Base-by-base conservation (phyloP, 2,888 invertebrate species). In the Metallyticus violacea region DNA sequence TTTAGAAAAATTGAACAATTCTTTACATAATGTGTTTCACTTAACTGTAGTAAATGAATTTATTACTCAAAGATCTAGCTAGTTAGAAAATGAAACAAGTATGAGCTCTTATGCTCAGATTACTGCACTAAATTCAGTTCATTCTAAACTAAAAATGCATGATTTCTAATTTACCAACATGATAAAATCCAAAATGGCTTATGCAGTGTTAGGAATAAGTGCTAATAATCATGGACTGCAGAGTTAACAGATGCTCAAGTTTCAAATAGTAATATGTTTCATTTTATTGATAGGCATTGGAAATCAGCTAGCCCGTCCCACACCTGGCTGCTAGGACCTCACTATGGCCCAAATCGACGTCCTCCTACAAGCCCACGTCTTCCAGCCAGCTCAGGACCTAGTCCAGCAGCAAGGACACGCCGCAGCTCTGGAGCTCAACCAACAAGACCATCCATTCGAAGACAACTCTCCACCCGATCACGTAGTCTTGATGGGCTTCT, bases 301-400 rank as follows among this genome's bases (percentile, higher is more conserved):
- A 95, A 95, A 92, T 94, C 95, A 89, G 93, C 94, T 89, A 95
- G 94, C 92, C 95, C 95, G 90, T 93, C 93, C 89, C 93, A 94
- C 89, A 93, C 93, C 90, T 93, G 94, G 92, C 93, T 94, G 88
- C 92, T 92, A 92, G 92, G 93, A 89, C 26, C 22, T 27, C 62
- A 26, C 22, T 27, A 82, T 15, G 29, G 77, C 80, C 79, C 80
- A 25, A 85, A 86, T 30, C 86, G 87, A 26, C 91, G 92, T 86
- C 91, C 92, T 86, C 92, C 91, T 82, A 91, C 91, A 79, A 90
- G 89, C 88, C 90, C 90, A 26, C 86, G 81, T 62, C 87, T 84
- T 26, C 87, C 88, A 25, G 77, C 22, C 40, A 28, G 28, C 79
- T 62, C 40, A 62, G 40, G 40, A 62, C 89, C 81, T 26, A 85